Percentiles rank a stretch among this genome's conserved stretches.
These are phyloP conservation scores for Candoia aspera DNA, from an alignment of 2,113 vertebrate species.

Conservation along the genomic window DNA sequence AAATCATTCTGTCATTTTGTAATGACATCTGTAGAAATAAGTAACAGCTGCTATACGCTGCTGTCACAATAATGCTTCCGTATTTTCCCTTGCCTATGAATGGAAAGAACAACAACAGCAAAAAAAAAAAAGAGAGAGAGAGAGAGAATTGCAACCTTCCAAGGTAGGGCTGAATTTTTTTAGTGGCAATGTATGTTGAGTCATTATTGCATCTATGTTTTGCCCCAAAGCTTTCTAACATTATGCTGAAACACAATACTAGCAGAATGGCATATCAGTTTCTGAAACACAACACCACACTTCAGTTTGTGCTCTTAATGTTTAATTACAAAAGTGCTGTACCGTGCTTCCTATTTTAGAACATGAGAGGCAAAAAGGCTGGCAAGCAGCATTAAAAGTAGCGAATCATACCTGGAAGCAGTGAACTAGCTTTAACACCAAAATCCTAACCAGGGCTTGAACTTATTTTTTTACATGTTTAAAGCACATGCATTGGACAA, in stretches of 20 bases:
- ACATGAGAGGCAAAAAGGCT: not conserved
- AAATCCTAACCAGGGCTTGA: not conserved
- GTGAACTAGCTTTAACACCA: not conserved
- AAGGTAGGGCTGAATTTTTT: not conserved
- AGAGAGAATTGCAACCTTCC: not conserved
- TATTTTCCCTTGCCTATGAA: not conserved
- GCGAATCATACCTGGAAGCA: not conserved
- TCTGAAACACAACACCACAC: not conserved
- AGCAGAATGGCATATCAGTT: not conserved
- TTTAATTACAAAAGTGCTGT: not conserved
- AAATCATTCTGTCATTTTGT: not conserved
- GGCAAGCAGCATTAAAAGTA: not conserved
- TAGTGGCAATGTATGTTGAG: not conserved
- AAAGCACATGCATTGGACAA: not conserved
- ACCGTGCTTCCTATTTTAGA: not conserved
- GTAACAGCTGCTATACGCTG: not conserved
- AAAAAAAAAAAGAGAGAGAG: not conserved
- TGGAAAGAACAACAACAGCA: not conserved
- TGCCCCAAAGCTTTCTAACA: not conserved
- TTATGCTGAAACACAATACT: not conserved
- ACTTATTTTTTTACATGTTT: not conserved
- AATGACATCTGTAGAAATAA: not conserved
- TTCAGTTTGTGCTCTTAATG: not conserved
- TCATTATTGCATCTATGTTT: not conserved
- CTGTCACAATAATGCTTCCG: not conserved